These are phyloP conservation scores for Trematocara macrostoma DNA, from an alignment of 2,113 vertebrate genomes.

Conservation along the genomic window DNA sequence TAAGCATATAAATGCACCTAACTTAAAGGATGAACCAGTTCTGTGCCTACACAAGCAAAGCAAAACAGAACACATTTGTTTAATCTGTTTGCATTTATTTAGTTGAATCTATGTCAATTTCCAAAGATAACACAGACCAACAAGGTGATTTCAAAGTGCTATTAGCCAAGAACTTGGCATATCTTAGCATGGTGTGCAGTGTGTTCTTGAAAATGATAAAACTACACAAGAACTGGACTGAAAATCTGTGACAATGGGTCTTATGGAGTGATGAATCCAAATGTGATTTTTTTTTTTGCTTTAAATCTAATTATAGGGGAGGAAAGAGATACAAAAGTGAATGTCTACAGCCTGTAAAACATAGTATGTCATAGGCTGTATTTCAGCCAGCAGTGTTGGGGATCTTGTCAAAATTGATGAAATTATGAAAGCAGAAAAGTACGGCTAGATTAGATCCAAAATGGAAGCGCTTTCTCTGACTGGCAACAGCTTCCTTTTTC, in stretches of 20 bases:
- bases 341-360: neutral
- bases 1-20: neutral
- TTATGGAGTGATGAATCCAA: neutral
- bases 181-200: neutral
- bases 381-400: neutral
- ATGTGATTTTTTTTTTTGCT: neutral
- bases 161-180: fast-evolving
- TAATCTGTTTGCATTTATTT: neutral
- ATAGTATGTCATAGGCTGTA: neutral
- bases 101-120: neutral
- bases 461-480: neutral
- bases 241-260: neutral
- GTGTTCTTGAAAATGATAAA: neutral
- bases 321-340: neutral
- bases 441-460: neutral
- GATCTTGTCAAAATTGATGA: neutral
- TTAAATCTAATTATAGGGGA: neutral
- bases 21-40: neutral
- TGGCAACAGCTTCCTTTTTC: neutral
- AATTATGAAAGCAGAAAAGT: neutral
- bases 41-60: neutral
- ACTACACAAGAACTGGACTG: neutral
- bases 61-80: neutral
- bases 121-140: neutral
- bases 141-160: neutral